Base-by-base conservation (phyloP, 2,113 vertebrate species). In the Neodontobutis hainanensis region DNA sequence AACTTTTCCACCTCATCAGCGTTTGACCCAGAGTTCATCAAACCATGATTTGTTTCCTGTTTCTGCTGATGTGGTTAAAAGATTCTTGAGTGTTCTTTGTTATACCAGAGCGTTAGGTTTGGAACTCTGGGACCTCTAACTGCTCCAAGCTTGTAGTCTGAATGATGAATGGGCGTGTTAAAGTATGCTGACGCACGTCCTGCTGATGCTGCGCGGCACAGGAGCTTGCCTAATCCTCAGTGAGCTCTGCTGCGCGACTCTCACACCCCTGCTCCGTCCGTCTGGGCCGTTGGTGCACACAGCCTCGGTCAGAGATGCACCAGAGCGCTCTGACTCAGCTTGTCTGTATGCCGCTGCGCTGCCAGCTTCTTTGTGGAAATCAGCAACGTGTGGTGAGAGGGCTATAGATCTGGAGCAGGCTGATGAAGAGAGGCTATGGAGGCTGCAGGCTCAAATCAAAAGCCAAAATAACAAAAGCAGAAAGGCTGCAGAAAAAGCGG, bases 261-360 rank as follows among this genome's bases (percentile, higher is more conserved):
- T 73, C 40, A 48, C 49, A 51, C 45, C 42, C 58, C 42, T 69
- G 50, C 38, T 53, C 68, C 67, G 65, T 69, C 43, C 56, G 44
- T 55, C 57, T 40, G 66, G 46, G 34, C 44, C 51, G 80, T 27
- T 27, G 19, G 19, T 27, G 1, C 19, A 27, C 19, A 27, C 19
- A 3, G 19, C 19, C 19, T 27, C 19, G 19, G 19, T 3, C 19
- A 27, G 19, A 27, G 19, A 1, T 27, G 19, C 19, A 27, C 19
- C 19, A 36, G 64, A 57, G 72, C 61, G 43, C 49, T 75, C 85
- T 85, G 87, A 85, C 78, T 88, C 77, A 86, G 87, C 87, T 88
- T 74, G 80, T 90, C 86, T 88, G 88, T 88, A 88, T 90, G 84
- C 87, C 4, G 78, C 84, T 77, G 74, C 84, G 77, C 19, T 64